Evolutionary conservation across 2,888 invertebrate genomes (phyloP), one percentile per base, ranked within the genome.

Genomic region (Colostygia pectinataria): DNA sequence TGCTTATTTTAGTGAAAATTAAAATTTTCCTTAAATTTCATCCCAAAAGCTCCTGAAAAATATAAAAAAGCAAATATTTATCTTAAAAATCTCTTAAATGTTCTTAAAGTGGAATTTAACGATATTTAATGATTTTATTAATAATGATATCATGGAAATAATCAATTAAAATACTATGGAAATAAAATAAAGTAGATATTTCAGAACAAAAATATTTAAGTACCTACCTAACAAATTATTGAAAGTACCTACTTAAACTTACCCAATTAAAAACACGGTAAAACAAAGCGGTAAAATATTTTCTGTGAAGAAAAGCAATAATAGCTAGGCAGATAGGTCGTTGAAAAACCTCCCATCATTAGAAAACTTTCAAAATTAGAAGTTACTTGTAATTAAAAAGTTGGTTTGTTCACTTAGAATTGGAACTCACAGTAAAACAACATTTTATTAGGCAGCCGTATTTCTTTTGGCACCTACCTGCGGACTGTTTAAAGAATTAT

Each of bases 371-470:
- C 6, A 32, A 42, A 25, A 24, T 31, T 18, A 24, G 9, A 42
- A 42, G 42, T 27, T 42, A 43, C 38, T 38, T 5, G 33, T 43
- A 49, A 49, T 43, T 49, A 43, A 49, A 48, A 49, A 49, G 42
- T 49, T 49, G 10, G 20, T 42, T 31, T 13, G 13, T 20, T 39
- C 5, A 36, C 25, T 27, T 7, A 6, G 20, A 42, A 20, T 18
- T 20, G 5, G 5, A 4, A 18, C 15, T 13, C 12, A 33, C 5
- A n/a, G n/a, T 25, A 12, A 47, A 41, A 47, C 33, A 34, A 47
- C 41, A 41, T n/a, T n/a, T n/a, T n/a, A n/a, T 29, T 12, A 41
- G 25, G n/a, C 13, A 31, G 10, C 9, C 7, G 12, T 37, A 5
- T 31, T 32, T 20, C 20, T 6, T 15, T 4, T 15, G 1, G 20